Base-by-base conservation (phyloP, 1,140 invertebrate species). In the Lepidurus arcticus region DNA sequence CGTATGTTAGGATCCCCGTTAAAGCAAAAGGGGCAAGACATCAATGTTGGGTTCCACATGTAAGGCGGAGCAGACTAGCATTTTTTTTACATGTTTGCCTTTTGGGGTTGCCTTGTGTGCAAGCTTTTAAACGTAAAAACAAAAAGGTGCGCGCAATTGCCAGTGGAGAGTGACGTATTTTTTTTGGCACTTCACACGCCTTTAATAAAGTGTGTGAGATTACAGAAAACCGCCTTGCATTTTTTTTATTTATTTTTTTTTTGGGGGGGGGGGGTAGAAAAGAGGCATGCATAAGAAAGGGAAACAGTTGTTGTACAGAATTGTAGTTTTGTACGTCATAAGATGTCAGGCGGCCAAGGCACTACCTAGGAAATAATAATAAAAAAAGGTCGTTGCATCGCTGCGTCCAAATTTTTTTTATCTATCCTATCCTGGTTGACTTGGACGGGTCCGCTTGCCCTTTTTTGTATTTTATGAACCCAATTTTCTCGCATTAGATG, bases 401-500 rank as follows among this genome's bases (percentile, higher is more conserved):
- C n/a, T 65, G 21, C 10, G 53, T n/a, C 9, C n/a, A 65, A 65
- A 65, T n/a, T 21, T 65, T 9, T 13, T 13, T 13, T 65, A 65
- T 65, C n/a, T 65, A 21, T 65, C 53, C 21, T 21, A 65, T 65
- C 53, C 53, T 9, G 53, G 53, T 65, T 65, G 53, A 13, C 53
- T 65, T 13, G 16, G 53, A 13, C 53, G 53, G 53, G 53, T 7
- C 53, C 21, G 53, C 53, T 65, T 21, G 53, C 53, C 8, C 13
- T 65, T 65, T 11, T 65, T 65, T 13, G 16, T 65, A 65, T 65
- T 65, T 65, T 65, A 65, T 65, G 53, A 65, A 65, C 53, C 53
- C 53, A 65, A 65, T 65, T 65, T 65, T 65, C 53, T 65, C 53
- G 53, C 53, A 65, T 65, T 65, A 65, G 53, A 65, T 65, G 53